Base-by-base conservation (phyloP, 2,113 vertebrate genomes). In the Nettapus auritus region DNA sequence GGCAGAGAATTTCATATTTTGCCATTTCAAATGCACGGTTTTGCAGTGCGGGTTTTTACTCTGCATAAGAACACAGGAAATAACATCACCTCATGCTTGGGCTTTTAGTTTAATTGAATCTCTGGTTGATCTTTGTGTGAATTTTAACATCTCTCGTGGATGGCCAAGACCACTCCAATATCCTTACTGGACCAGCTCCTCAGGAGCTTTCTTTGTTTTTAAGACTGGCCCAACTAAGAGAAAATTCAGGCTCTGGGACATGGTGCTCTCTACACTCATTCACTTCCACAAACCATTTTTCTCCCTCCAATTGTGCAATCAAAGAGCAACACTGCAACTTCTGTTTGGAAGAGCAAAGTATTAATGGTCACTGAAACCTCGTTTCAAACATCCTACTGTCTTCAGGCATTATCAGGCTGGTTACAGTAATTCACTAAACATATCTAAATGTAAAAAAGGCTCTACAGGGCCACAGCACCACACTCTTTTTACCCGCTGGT, bases 141-240 rank as follows among this genome's bases (percentile, higher is more conserved):
- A 94, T 52, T 81, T 6, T 5, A 82, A 92, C 68, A 88, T 82
- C 56, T 90, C 75, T 56, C 12, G 8, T 4, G 13, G 77, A 64
- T 42, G 52, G 94, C 80, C 81, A 94, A 77, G 93, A 85, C 78
- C 89, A 94, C 76, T 93, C 68, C 88, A 68, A 90, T 88, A 96
- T 79, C 48, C 79, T 81, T 91, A 97, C 90, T 77, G 96, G 69
- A 93, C 82, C 87, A 95, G 86, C 9, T 44, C 15, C 86, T 95
- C 93, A 92, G 93, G 95, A 97, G 93, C 93, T 89, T 91, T 69
- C 91, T 77, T 86, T 93, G 88, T 86, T 91, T 95, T 91, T 80
- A 11, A 80, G 3, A 86, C 83, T 86, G 66, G 88, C 59, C 87
- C 38, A 96, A 67, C 86, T 89, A 85, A 63, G 71, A 96, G 71